Evolutionary conservation across 1,140 invertebrate genomes (phyloP), one percentile per base, ranked within the genome.

Genomic region (Bombus ignitus): DNA sequence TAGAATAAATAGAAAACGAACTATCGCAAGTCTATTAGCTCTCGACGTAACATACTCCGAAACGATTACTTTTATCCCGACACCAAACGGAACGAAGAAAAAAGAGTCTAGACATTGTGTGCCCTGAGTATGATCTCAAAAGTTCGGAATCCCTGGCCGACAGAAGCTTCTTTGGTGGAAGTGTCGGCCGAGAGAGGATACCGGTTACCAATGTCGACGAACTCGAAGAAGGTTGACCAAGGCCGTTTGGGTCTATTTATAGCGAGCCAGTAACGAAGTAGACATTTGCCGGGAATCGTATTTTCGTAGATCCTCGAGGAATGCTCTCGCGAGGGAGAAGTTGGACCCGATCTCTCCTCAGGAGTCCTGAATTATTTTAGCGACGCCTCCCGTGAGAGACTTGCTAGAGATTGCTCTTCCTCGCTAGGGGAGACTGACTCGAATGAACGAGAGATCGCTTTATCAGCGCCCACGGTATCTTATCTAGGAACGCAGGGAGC

Each of bases 181-280:
- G 75, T 53, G 83, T 76, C 80, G 53, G 59, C 5, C 22, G n/a
- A 8, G 42, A 47, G 59, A 74, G 75, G 77, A 75, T 90, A 85
- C 81, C 87, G 83, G 86, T 86, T n/a, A 12, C 28, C 53, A 74
- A 79, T 71, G 89, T 86, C 90, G 87, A 90, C 73, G 89, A 90
- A 88, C 90, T 70, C 87, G 78, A 68, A 76, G 89, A 91, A 91
- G 87, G 87, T 90, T 91, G 89, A 90, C 90, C 89, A 91, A 91
- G 90, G 90, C 84, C 89, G 89, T 85, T 87, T 42, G 59, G 70
- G 18, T 88, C 84, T 91, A 91, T 91, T 90, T 90, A 90, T 91
- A 91, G 81, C 89, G n/a, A 47, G 83, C 59, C 81, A 15, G 77
- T 87, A 87, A 88, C 89, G 79, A 87, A 81, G 78, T 70, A 90